phyloP scores from a whole-genome alignment of 1,140 invertebrate genomes.

The Caenorhabditis briggsae region DNA sequence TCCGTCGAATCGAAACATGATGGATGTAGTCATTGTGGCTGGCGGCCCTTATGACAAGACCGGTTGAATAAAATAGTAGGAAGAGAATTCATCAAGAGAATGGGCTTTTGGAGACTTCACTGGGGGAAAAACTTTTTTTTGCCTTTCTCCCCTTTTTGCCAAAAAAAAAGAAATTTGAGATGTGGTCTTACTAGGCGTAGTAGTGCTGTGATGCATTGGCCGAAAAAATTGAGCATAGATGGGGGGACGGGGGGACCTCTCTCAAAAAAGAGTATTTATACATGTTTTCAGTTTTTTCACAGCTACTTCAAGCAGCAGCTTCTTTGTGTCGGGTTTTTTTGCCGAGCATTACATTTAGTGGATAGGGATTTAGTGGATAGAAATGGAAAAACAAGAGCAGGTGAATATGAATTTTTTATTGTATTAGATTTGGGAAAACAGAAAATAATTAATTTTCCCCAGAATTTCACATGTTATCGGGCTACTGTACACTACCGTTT shows the following conservation, averaged over 20 bases:
- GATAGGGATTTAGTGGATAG: neutral
- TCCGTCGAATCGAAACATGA: slow-evolving; percentile 24
- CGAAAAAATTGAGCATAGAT: neutral
- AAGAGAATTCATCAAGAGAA: slow-evolving; percentile 53
- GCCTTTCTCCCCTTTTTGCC: neutral
- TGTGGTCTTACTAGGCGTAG: slow-evolving; percentile 26
- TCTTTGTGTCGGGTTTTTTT: neutral
- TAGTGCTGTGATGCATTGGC: neutral
- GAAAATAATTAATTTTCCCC: neutral
- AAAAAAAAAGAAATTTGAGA: slow-evolving; percentile 37
- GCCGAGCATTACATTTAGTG: neutral
- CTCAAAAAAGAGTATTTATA: slow-evolving; percentile 3
- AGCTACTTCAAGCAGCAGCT: neutral
- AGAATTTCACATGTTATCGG: too few species aligned
- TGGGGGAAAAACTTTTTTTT: neutral
- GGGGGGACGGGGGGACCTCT: neutral
- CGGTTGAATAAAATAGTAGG: slow-evolving; percentile 36
- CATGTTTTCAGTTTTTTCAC: slow-evolving; percentile 28
- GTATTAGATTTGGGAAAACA: neutral
- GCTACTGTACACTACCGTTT: too few species aligned
- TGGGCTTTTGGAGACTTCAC: neutral
- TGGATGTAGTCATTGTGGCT: slow-evolving; percentile 23
- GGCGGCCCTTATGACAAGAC: slow-evolving; percentile 31
- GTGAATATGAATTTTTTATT: neutral
- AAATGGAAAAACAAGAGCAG: slow-evolving; percentile 30